Conservation (phyloP, 2,888 invertebrate species). For the Rhopalosiphum nymphaeae region DNA sequence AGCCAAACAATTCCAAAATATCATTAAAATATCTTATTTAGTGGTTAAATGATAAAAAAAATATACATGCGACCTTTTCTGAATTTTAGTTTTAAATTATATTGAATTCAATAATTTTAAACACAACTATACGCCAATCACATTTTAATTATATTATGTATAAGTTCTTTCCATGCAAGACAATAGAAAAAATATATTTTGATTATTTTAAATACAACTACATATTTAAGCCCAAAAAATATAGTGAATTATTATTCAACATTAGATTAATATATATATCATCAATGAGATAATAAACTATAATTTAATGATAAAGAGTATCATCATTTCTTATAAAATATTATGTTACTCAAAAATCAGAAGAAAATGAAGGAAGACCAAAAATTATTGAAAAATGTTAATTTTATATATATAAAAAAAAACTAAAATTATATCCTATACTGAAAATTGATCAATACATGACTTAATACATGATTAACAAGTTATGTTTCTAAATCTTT, state of each 20-base stretch:
- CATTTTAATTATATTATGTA: background rate
- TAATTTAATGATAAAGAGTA: background rate
- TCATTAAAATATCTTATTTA: slow-evolving; percentile 6
- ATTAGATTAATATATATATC: background rate
- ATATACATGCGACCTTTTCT: background rate
- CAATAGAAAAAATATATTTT: background rate
- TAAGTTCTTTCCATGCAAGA: background rate
- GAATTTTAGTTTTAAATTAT: background rate
- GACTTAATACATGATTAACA: background rate
- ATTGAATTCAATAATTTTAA: background rate
- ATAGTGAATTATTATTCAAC: slow-evolving; percentile 14
- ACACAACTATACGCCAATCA: background rate
- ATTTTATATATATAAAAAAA: background rate
- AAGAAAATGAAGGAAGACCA: slow-evolving; percentile 13
- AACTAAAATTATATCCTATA: background rate
- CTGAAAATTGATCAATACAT: background rate
- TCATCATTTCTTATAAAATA: background rate
- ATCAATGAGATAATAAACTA: background rate
- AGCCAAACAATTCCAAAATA: background rate
- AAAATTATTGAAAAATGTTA: background rate
- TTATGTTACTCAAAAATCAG: background rate
- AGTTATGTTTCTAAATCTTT: background rate
- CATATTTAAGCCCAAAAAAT: background rate
- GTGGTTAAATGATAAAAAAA: background rate
- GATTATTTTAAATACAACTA: background rate